These are phyloP conservation scores for Remorina albescens DNA, from an alignment of 2,797 vertebrate genomes.

Conservation along the genomic window DNA sequence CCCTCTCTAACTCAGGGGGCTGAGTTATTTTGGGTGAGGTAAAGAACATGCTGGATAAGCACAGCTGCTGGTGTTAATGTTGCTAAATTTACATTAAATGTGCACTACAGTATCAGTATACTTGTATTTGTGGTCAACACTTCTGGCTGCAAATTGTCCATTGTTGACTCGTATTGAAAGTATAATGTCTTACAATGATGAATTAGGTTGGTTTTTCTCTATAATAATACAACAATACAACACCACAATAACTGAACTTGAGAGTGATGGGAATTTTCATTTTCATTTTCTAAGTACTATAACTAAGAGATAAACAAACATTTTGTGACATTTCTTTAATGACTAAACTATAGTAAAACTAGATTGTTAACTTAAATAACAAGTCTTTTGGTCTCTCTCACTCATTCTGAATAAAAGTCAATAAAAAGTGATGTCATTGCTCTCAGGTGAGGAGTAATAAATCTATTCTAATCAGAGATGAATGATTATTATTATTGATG, in stretches of 20 bases:
- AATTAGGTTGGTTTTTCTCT: not conserved
- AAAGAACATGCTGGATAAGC: constrained; percentile 62
- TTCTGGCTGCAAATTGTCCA: not conserved
- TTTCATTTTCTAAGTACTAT: not conserved
- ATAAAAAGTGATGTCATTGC: not conserved
- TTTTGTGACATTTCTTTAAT: no score
- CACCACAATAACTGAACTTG: not conserved
- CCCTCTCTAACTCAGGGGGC: constrained; percentile 23
- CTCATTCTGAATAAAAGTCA: no score
- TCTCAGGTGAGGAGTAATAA: not conserved
- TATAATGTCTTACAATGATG: not conserved
- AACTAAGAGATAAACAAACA: no score
- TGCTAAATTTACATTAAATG: constrained; percentile 52
- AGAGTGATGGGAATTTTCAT: not conserved
- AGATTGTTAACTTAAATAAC: no score
- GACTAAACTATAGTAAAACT: no score
- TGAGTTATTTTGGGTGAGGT: constrained; percentile 69
- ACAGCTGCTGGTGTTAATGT: constrained; percentile 54
- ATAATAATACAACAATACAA: no score
- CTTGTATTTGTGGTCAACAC: not conserved
- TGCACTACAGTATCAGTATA: not conserved
- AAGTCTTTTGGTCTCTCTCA: no score
- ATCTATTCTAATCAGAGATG: no score
- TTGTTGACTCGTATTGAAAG: not conserved
- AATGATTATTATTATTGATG: no score